Evolutionary conservation across 2,797 vertebrate genomes (phyloP), one percentile per base, ranked within the genome.

Genomic region (Catharus ustulatus): DNA sequence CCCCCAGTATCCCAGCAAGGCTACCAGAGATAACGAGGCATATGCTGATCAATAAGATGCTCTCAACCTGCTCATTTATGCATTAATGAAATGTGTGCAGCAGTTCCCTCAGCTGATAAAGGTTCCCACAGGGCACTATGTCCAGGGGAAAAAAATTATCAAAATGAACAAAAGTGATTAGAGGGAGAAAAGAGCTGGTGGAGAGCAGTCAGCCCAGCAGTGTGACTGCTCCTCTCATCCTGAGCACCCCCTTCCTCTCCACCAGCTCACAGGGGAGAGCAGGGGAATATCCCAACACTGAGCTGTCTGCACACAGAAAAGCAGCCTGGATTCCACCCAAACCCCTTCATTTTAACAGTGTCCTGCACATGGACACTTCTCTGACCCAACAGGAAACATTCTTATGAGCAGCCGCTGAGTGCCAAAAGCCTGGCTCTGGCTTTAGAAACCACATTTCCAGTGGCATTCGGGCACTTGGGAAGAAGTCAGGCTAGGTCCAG

Each of bases 41-140:
- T 38, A 32, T 89, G 63, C 90, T 91, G 84, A 95, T 94, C 95
- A 94, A 85, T 93, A 87, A 8, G 58, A 54, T 93, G 88, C 89
- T 89, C 84, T 93, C 86, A 89, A 84, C 48, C 72, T 85, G 75
- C 64, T 92, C 84, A 80, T 93, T 95, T 80, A 48, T 90, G 68
- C 84, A 78, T 83, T 96, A 93, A 92, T 87, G 75, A 95, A 95
- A 94, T 69, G 91, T 61, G 64, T 87, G 93, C 92, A 89, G 90
- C 89, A 90, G 78, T 71, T 93, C 78, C 57, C 86, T 89, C 86
- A 80, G 94, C 78, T 87, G 93, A 96, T 90, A 90, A 93, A 87
- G 84, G 54, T 48, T 93, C 89, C 87, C 92, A 83, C 42, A 58
- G 58, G 93, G 90, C 29, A 91, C 87, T 48, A 6, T 42, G 87